Evolutionary conservation across 2,113 vertebrate species (phyloP).

Genomic region (human): DNA sequence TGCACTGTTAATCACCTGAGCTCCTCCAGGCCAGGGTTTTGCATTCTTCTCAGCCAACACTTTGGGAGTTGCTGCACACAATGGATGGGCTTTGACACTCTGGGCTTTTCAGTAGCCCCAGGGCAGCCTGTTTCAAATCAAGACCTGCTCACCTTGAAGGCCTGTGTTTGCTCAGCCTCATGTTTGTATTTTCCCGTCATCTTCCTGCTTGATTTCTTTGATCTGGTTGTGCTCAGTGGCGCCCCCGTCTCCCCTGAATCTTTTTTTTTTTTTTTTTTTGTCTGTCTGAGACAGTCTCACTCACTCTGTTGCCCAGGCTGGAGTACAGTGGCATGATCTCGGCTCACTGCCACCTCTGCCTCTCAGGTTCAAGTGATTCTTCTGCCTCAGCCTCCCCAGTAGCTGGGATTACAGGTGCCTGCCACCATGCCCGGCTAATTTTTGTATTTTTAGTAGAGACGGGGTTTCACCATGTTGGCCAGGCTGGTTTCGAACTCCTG

Average conservation of each 20-base stretch:
- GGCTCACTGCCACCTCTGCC: no score
- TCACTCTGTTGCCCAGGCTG: no score
- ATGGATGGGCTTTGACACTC: not conserved
- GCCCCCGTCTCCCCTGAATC: accelerated
- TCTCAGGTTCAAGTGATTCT: no score
- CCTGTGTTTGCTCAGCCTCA: not conserved
- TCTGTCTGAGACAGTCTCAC: no score
- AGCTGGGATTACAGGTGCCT: no score
- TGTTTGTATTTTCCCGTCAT: not conserved
- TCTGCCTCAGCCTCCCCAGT: no score
- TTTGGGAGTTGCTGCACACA: not conserved
- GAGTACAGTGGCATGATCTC: no score
- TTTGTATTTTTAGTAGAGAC: no score
- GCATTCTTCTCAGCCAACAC: not conserved
- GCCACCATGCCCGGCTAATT: no score
- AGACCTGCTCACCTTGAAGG: not conserved
- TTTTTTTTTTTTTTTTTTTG: not conserved
- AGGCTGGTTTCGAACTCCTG: no score
- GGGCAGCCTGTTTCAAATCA: not conserved
- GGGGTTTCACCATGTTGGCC: no score
- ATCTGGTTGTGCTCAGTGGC: not conserved
- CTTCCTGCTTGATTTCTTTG: not conserved
- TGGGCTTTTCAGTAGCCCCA: not conserved
- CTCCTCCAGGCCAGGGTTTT: not conserved
- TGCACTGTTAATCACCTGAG: not conserved